phyloP scores from a whole-genome alignment of 1,140 invertebrate species.

The Anastrepha obliqua region DNA sequence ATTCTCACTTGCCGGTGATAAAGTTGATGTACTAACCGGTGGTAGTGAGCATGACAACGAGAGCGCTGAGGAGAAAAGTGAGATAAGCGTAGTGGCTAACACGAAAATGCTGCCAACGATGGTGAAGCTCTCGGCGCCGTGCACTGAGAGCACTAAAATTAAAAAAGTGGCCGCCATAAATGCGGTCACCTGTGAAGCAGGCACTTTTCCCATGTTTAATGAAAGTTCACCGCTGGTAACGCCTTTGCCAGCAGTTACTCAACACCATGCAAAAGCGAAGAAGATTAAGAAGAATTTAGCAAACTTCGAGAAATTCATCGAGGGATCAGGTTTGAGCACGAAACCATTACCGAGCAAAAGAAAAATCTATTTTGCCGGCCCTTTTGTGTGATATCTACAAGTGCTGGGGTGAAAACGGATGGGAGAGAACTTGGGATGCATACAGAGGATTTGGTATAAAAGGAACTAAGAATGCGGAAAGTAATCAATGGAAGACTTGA shows the following conservation, averaged over 20 bases:
- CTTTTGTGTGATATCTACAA: conserved; percentile 65
- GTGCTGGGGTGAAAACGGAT: no score
- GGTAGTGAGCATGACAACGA: conserved; percentile 28
- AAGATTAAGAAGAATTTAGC: conserved; percentile 66
- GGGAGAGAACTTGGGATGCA: background rate
- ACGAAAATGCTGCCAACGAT: conserved; percentile 25
- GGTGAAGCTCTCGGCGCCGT: conserved; percentile 26
- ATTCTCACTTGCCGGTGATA: conserved; percentile 62
- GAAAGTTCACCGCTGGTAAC: conserved; percentile 30
- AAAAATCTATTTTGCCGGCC: conserved; percentile 70
- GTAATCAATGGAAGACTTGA: background rate
- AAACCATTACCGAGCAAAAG: conserved; percentile 71
- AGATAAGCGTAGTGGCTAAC: conserved; percentile 1
- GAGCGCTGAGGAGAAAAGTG: conserved; percentile 25
- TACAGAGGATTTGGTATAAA: background rate
- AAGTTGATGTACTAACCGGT: conserved; percentile 45
- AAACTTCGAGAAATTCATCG: conserved; percentile 71
- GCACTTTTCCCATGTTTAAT: conserved; percentile 28
- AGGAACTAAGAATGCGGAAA: background rate
- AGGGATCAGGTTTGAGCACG: conserved; percentile 65
- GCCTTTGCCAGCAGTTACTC: background rate
- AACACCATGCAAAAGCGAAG: conserved; percentile 54
- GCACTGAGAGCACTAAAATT: background rate
- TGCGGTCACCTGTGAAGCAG: conserved; percentile 46
- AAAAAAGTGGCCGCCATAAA: background rate